Conservation (phyloP, 1,140 invertebrate genomes). For the Acromyrmex echinatior region DNA sequence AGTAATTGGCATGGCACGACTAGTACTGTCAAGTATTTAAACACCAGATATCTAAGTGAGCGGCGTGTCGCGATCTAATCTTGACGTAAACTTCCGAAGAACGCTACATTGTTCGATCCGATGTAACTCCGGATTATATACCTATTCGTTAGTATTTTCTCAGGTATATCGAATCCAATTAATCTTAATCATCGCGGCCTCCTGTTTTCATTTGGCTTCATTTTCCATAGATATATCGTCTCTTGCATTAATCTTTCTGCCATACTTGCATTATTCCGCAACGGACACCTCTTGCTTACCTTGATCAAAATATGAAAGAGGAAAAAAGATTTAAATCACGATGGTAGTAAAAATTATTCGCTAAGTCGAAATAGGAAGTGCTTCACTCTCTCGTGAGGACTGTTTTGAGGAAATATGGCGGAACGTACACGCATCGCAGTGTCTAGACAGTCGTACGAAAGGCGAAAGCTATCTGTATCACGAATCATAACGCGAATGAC, state of each 20-base stretch:
- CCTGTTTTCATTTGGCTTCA: not conserved
- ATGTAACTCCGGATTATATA: not conserved
- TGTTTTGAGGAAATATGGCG: constrained; percentile 2
- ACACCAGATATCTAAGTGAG: constrained; percentile 11
- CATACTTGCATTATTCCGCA: not conserved
- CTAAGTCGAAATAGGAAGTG: constrained; percentile 27
- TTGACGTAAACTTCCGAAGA: not conserved
- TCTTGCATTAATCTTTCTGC: constrained; percentile 15
- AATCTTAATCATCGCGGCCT: constrained; percentile 25
- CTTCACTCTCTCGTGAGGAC: not conserved
- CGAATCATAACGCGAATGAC: constrained; percentile 37
- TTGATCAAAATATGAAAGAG: not conserved
- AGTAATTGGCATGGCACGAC: constrained; percentile 12
- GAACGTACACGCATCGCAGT: not conserved
- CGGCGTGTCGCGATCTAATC: not conserved
- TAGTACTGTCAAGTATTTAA: constrained; percentile 26
- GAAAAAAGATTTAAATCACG: constrained; percentile 19
- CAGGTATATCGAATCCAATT: constrained; percentile 31
- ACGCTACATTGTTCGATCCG: constrained; percentile 9
- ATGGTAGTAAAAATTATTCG: not conserved
- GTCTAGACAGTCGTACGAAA: constrained; percentile 26
- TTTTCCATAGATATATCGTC: constrained; percentile 11
- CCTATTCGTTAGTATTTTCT: constrained; percentile 6
- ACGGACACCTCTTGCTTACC: not conserved
- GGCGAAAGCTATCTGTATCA: constrained; percentile 47